Evolutionary conservation across 2,113 vertebrate species (phyloP).

Genomic region (Anolis carolinensis): DNA sequence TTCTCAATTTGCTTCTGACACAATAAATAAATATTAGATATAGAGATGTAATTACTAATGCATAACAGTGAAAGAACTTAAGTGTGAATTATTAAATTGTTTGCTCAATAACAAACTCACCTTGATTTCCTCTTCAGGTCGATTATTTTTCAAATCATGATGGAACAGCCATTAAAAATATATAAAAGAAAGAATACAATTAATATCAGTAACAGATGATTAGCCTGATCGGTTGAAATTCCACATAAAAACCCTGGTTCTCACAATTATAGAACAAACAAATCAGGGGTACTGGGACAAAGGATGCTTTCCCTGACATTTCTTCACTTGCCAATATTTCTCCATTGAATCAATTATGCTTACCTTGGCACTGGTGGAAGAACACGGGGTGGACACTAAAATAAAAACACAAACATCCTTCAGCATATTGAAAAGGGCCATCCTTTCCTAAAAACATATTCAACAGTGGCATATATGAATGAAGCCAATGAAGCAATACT

Average conservation of each 20-base stretch:
- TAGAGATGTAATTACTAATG: too few relatives aligned
- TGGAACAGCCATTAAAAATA: not conserved
- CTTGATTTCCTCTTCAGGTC: conserved; percentile 17
- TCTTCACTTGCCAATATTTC: not conserved
- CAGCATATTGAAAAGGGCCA: not conserved
- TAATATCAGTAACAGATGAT: not conserved
- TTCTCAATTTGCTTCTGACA: too few relatives aligned
- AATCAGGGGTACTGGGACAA: too few relatives aligned
- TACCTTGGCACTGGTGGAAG: conserved; percentile 92
- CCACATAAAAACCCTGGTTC: not conserved
- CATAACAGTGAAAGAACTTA: too few relatives aligned
- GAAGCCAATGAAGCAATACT: not conserved
- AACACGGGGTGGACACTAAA: conserved; percentile 83
- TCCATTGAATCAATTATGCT: conserved; percentile 37
- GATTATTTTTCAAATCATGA: conserved; percentile 10
- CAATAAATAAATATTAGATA: too few relatives aligned
- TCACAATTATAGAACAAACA: not conserved
- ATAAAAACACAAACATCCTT: conserved; percentile 20
- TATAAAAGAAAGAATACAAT: not conserved
- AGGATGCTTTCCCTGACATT: not conserved
- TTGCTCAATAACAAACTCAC: not conserved
- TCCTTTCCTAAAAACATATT: not conserved
- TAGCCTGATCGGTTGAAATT: not conserved
- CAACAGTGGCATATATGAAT: not conserved
- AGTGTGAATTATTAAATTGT: too few relatives aligned